Base-by-base conservation (phyloP, 2,113 vertebrate genomes). In the Oncorhynchus keta region DNA sequence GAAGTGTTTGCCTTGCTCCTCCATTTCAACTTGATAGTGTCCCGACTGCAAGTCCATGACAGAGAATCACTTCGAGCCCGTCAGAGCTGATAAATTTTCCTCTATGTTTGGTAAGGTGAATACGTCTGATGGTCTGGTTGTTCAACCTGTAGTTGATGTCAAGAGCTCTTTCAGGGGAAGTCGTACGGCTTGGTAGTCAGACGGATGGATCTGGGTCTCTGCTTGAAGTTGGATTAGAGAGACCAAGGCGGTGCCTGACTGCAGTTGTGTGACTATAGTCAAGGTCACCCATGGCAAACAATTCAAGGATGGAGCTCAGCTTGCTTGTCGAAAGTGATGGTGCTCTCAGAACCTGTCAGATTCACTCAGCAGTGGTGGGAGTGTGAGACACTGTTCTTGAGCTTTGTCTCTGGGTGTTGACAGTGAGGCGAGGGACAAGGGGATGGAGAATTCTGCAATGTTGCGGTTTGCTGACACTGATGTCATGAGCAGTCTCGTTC, bases 141-240 rank as follows among this genome's bases (percentile, higher is more conserved):
- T 74, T 74, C 4, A 74, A 55, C 35, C 24, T n/a, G 24, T 74
- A 74, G 39, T 74, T 9, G 12, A 74, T 45, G 32, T 57, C 18
- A 59, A 59, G 1, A 78, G 70, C 22, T 78, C 71, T 14, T 78
- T 55, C 4, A 78, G 32, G 49, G 12, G 39, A 39, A 39, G 39
- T 39, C 13, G 24, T 1, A 73, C 70, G 22, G 70, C 64, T 4
- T 68, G n/a, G 30, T 24, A 55, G 16, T 39, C 39, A 9, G 39
- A 39, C 2, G 8, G 77, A 69, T 64, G 76, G 61, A 80, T 80
- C 72, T 51, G 2, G 6, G 39, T 39, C 68, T 62, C 22, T 76
- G 68, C 13, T 76, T 80, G 14, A 80, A 80, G 73, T 72, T n/a
- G 64, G 73, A 20, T 74, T 51, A 6, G 65, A 74, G 1, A 81